A percentile compares a stretch with the other conserved stretches of the same genome.
Evolutionary conservation across 2,113 vertebrate species (phyloP).

Genomic region (Apus apus): DNA sequence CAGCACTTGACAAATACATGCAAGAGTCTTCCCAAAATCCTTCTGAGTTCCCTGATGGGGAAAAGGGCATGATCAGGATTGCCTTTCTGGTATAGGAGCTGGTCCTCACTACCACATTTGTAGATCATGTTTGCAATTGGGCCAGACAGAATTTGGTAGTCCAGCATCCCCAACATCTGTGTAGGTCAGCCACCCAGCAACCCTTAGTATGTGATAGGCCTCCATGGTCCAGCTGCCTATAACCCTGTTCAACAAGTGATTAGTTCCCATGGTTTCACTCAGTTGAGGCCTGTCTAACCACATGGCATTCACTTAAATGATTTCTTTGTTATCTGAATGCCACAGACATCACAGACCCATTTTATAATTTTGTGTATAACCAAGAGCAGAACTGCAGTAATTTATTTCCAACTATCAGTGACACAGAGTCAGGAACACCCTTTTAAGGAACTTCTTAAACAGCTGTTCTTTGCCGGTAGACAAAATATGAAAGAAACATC

Average conservation of each 20-base stretch:
- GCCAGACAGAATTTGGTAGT: neutral
- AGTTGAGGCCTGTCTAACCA: neutral
- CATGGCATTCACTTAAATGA: rapidly evolving
- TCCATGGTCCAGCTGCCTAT: neutral
- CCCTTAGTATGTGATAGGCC: neutral
- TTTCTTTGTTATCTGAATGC: neutral
- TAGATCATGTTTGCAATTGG: neutral
- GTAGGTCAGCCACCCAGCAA: neutral
- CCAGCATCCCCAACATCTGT: neutral
- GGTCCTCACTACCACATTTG: neutral
- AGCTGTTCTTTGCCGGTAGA: neutral
- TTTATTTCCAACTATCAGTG: neutral
- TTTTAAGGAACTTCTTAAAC: neutral
- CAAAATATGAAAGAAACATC: neutral
- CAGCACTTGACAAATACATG: neutral
- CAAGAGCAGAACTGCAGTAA: neutral
- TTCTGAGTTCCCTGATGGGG: neutral
- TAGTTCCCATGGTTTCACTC: neutral
- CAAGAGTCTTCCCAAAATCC: neutral
- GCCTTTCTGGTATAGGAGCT: neutral
- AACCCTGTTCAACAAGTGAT: neutral
- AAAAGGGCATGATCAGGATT: neutral
- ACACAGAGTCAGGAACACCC: neutral
- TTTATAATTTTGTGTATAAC: neutral
- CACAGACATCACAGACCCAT: neutral